Conservation (phyloP, 2,797 vertebrate species). For the Passerculus sandwichensis region DNA sequence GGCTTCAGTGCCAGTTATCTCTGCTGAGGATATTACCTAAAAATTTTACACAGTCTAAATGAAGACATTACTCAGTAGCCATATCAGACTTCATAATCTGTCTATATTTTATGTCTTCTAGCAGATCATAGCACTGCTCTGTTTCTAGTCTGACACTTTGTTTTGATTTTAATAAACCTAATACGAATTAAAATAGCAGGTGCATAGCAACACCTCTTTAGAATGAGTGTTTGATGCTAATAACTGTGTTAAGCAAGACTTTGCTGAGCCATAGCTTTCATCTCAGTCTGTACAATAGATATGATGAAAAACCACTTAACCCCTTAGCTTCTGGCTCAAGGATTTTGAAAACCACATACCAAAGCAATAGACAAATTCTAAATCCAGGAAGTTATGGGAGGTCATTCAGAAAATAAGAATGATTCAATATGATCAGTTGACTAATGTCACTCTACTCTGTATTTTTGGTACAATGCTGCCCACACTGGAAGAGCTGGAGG, state of each 20-base stretch:
- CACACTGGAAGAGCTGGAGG: not conserved
- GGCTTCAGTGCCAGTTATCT: not conserved
- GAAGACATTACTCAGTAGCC: not conserved
- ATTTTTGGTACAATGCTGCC: not conserved
- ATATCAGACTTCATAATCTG: slow-evolving; percentile 24
- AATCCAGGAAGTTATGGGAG: not conserved
- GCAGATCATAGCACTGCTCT: slow-evolving; percentile 5
- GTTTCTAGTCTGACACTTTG: slow-evolving; percentile 19
- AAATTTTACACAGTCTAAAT: not conserved
- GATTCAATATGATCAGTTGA: not conserved
- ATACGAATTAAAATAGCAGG: slow-evolving; percentile 20
- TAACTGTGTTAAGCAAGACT: not conserved
- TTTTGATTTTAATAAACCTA: slow-evolving; percentile 39
- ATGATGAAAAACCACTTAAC: not conserved
- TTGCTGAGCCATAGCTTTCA: not conserved
- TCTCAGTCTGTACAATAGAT: not conserved
- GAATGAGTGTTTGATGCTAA: slow-evolving; percentile 21
- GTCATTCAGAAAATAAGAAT: not conserved
- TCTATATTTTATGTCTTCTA: not conserved
- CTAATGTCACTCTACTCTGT: not conserved
- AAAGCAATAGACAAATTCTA: not conserved
- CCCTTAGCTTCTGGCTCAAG: not conserved
- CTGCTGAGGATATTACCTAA: not conserved
- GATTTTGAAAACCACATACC: not conserved
- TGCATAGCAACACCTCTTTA: slow-evolving; percentile 25